Conservation (phyloP, 1,140 invertebrate genomes). For the Aphaenogaster ashmeadi region DNA sequence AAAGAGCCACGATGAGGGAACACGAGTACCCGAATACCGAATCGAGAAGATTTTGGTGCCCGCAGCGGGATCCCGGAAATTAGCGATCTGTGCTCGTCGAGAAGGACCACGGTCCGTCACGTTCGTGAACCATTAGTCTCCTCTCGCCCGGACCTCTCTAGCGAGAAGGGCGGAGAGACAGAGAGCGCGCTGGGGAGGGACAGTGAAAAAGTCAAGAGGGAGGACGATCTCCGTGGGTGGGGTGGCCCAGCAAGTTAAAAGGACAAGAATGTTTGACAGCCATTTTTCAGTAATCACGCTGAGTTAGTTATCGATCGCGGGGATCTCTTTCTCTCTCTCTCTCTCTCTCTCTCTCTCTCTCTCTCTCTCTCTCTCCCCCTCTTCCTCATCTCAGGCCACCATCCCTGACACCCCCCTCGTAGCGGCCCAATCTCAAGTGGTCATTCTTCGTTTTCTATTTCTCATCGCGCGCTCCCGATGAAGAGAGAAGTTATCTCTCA, state of each 20-base stretch:
- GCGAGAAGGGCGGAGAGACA: conserved; percentile 32
- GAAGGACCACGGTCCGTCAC: conserved; percentile 70
- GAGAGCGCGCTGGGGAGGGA: conserved; percentile 22
- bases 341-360: conserved; percentile 70
- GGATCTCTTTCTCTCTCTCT: conserved; percentile 79
- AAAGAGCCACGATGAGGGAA: conserved; percentile 28
- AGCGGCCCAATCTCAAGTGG: conserved; percentile 79
- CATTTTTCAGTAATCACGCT: conserved; percentile 86
- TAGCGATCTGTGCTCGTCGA: conserved; percentile 65
- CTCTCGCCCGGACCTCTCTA: conserved; percentile 53
- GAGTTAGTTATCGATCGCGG: conserved; percentile 84
- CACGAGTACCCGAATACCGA: conserved; percentile 20
- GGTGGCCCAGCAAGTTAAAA: conserved; percentile 83
- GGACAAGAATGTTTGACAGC: conserved; percentile 87
- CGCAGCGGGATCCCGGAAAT: conserved; percentile 64
- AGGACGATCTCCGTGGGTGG: conserved; percentile 75
- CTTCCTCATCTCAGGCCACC: conserved; percentile 72
- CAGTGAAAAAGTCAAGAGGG: conserved; percentile 41
- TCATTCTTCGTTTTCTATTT: conserved; percentile 83
- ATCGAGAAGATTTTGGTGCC: conserved; percentile 45
- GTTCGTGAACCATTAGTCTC: conserved; percentile 76
- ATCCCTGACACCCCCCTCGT: conserved; percentile 65
- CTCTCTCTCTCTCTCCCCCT: conserved; percentile 62
- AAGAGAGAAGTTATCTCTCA: conserved; percentile 83
- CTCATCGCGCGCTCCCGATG: conserved; percentile 78